Evolutionary conservation across 2,113 vertebrate species (phyloP), one percentile per base, ranked within the genome.

Genomic region (Ciconia stormi): DNA sequence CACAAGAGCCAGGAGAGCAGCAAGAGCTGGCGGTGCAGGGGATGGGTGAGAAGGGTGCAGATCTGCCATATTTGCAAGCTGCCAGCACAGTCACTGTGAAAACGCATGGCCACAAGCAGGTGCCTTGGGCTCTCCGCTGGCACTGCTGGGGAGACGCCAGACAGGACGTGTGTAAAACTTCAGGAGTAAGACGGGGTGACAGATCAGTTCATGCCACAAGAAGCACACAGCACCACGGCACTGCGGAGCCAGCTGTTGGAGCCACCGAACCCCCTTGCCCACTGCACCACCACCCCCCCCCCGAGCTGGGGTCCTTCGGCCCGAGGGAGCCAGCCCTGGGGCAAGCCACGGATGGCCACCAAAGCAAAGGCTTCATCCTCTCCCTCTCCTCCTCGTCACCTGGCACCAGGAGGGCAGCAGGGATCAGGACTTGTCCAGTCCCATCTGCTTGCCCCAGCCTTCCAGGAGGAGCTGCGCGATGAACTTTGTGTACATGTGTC

Each of bases 301-400:
- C 18, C 1, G 0, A 62, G 30, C 11, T 1, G 0, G 6, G 11
- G 26, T n/a, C 47, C 30, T 71, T 20, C 0, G 0, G 44, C 30
- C 25, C 2, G 1, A 10, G 16, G 23, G 16, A 89, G 16, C 10
- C 62, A 55, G 38, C 6, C 42, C 52, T 42, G 40, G 10, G 29
- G 19, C 73, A 34, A 87, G 21, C 36, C 36, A 29, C 3, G 16
- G 13, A 14, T 6, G 36, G 59, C 58, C 38, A 50, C 6, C 32
- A 46, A 63, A 59, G 32, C 19, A 67, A 76, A 71, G 52, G 46
- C 29, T 76, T 58, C 12, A 0, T 32, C 38, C 36, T 7, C 29
- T 59, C 58, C 59, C 22, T 30, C 7, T n/a, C 21, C 8, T 42
- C n/a, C 20, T 52, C 4, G 1, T 36, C 25, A 38, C 10, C 34